Conservation (phyloP, 2,113 vertebrate species). For the Cyrtonyx montezumae region DNA sequence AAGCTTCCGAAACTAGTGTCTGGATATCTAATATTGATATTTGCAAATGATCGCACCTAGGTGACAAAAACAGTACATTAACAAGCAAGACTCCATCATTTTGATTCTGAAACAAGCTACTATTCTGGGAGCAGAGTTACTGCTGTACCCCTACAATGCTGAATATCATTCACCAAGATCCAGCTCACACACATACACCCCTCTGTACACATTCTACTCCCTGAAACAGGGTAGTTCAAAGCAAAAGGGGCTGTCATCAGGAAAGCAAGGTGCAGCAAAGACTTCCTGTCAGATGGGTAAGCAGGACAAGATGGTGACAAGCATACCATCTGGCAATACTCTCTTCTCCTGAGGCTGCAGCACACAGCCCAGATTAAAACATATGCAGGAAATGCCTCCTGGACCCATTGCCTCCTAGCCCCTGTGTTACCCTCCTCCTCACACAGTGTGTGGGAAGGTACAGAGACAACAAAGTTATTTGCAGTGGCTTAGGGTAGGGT, state of each 20-base stretch:
- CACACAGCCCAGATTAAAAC: not conserved
- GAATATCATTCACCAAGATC: not conserved
- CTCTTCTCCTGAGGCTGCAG: not conserved
- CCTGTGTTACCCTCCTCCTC: not conserved
- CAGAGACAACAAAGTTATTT: not conserved
- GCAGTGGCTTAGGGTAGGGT: not conserved
- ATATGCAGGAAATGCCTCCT: not conserved
- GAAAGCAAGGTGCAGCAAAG: not conserved
- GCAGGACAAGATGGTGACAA: not conserved
- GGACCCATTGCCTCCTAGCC: not conserved
- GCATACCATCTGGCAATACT: not conserved
- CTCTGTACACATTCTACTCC: not conserved
- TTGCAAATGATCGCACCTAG: not conserved
- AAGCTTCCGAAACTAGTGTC: not conserved
- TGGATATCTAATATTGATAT: not conserved
- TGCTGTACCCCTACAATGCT: accelerated
- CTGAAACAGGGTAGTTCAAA: not conserved
- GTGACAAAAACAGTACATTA: not conserved
- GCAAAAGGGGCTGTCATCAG: not conserved
- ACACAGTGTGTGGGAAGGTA: accelerated
- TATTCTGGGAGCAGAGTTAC: not conserved
- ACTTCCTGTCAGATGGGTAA: not conserved
- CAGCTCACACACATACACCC: not conserved
- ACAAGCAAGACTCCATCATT: not conserved
- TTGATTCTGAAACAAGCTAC: not conserved